phyloP scores from a whole-genome alignment of 2,888 invertebrate genomes.

The Iselma pallidipennis region DNA sequence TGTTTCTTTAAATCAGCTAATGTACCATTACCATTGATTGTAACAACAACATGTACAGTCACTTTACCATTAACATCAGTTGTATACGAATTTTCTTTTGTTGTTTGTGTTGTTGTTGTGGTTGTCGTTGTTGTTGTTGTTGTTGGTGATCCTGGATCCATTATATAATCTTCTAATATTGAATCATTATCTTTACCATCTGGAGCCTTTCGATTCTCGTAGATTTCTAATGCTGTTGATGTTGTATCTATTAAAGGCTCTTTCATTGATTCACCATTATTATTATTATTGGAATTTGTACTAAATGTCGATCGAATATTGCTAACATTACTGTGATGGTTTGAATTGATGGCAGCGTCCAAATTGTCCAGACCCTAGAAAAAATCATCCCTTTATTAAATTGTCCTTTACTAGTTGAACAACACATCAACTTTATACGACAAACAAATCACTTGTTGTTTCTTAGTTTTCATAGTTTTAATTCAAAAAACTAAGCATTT shows the following conservation, averaged over 20 bases:
- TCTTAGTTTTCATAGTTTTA: constrained; percentile 41
- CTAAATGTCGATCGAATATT: constrained; percentile 16
- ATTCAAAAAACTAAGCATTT: too few relatives aligned
- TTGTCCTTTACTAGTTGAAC: too few relatives aligned
- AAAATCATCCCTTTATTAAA: constrained; percentile 12
- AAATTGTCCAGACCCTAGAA: constrained; percentile 44
- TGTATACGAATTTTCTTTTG: constrained; percentile 61
- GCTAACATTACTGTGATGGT: constrained; percentile 20
- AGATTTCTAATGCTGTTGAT: constrained; percentile 30
- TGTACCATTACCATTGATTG: constrained; percentile 78
- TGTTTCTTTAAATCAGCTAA: constrained; percentile 93
- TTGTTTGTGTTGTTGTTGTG: constrained; percentile 25
- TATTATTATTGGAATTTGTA: constrained; percentile 24
- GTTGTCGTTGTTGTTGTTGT: constrained; percentile 29
- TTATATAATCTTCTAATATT: constrained; percentile 64
- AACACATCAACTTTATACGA: constrained; percentile 49
- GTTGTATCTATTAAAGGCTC: constrained; percentile 12
- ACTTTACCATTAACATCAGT: constrained; percentile 80
- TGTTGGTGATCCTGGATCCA: constrained; percentile 52
- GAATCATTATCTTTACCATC: constrained; percentile 83
- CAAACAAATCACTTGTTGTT: constrained; percentile 44
- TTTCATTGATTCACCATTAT: constrained; percentile 17
- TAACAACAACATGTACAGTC: constrained; percentile 66
- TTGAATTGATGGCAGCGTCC: constrained; percentile 25
- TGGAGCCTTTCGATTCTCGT: constrained; percentile 65